Conservation (phyloP, 2,888 invertebrate species). For the Thymelicus acteon region DNA sequence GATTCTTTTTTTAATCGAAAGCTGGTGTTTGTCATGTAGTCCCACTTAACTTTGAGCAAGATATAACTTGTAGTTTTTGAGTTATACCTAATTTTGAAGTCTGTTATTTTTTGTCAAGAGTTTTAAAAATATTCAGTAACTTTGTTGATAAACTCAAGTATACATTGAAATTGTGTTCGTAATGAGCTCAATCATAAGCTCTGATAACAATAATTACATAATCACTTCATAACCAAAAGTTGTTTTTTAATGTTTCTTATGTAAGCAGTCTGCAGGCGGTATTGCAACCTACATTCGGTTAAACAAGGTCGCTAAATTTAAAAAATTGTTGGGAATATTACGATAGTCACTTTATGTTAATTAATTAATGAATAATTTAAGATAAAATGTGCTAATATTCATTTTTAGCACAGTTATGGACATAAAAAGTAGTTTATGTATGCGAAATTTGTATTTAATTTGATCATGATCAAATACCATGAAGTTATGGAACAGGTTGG, state of each 20-base stretch:
- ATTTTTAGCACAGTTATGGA: too few relatives aligned
- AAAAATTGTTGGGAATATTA: neutral
- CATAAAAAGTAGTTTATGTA: too few relatives aligned
- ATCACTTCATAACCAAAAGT: constrained; percentile 38
- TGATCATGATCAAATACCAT: too few relatives aligned
- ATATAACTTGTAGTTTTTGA: too few relatives aligned
- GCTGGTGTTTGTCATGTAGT: too few relatives aligned
- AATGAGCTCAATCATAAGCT: constrained; percentile 15
- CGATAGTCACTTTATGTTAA: neutral
- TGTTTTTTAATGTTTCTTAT: constrained; percentile 37
- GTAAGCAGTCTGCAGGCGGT: constrained; percentile 33
- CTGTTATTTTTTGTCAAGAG: too few relatives aligned
- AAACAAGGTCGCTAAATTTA: constrained; percentile 24
- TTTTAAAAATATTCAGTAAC: too few relatives aligned
- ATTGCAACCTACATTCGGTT: constrained; percentile 39
- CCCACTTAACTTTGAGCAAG: too few relatives aligned
- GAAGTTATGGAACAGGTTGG: too few relatives aligned
- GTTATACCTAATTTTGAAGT: too few relatives aligned
- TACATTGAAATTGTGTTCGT: neutral
- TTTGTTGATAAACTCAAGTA: neutral
- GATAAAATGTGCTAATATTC: neutral
- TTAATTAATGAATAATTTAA: neutral
- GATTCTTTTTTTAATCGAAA: too few relatives aligned
- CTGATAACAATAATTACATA: constrained; percentile 37
- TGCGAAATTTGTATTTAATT: too few relatives aligned